phyloP scores from a whole-genome alignment of 2,113 vertebrate species.

The Theropithecus gelada region DNA sequence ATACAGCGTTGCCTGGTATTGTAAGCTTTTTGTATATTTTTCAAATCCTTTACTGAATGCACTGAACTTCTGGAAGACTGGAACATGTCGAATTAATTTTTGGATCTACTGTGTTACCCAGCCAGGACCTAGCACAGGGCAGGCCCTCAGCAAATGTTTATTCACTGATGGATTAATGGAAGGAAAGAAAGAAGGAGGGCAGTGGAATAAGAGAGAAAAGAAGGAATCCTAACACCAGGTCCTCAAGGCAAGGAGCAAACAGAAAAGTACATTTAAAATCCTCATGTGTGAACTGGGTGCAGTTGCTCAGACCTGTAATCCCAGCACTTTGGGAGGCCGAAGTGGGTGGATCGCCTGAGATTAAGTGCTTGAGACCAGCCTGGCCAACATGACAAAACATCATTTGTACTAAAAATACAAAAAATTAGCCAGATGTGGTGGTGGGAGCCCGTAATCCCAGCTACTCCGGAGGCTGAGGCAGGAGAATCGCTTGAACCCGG shows the following conservation, averaged over 20 bases:
- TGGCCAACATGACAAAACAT: too few relatives aligned
- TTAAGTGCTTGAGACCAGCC: too few relatives aligned
- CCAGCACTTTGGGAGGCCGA: too few relatives aligned
- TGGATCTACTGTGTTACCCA: neutral
- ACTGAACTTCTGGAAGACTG: neutral
- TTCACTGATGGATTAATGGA: neutral
- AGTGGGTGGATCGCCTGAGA: too few relatives aligned
- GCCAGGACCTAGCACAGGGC: neutral
- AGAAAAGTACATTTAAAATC: constrained; percentile 36
- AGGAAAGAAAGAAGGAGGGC: neutral
- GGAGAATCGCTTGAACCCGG: too few relatives aligned
- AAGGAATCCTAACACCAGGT: neutral
- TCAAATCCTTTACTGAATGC: neutral
- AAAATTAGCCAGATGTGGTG: too few relatives aligned
- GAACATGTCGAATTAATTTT: constrained; percentile 19
- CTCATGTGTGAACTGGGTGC: neutral
- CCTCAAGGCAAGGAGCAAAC: constrained; percentile 8
- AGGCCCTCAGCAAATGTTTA: constrained; percentile 29
- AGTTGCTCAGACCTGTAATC: too few relatives aligned
- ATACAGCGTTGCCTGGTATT: neutral
- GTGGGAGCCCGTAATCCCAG: too few relatives aligned
- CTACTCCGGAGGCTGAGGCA: too few relatives aligned
- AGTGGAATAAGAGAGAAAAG: neutral
- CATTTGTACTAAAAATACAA: too few relatives aligned
- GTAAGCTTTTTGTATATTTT: neutral